Evolutionary conservation across 2,888 invertebrate species (phyloP), one percentile per base, ranked within the genome.

Genomic region (Morpho helenor): DNA sequence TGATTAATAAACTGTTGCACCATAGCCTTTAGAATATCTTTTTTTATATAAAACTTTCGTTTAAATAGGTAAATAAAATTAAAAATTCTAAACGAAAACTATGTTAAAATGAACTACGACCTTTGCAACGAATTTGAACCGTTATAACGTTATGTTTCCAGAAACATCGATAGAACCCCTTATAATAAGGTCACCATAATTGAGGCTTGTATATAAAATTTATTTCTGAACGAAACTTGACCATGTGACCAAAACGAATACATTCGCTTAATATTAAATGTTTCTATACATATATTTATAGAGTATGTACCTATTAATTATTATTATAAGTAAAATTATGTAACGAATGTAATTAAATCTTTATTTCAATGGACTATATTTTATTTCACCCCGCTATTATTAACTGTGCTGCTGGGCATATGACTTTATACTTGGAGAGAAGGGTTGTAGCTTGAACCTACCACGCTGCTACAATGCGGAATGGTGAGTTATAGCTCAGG

Each of bases 261-360:
- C 89, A 87, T 86, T 88, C 84, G 85, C 89, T 87, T 87, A 87
- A 85, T 85, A 84, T 82, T 87, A 86, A 87, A 87, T 85, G 84
- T 88, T 31, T 86, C 87, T 87, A 84, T 87, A 88, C 84, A 88
- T 83, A 85, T 86, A 88, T 89, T 86, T 88, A 88, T 87, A 88
- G 83, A 88, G 83, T 86, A 87, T 87, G 85, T 83, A 87, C 83
- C 82, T 83, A 87, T 86, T 85, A 87, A 83, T 83, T 82, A 85
- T 82, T 85, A 89, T 82, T 84, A 88, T 84, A 81, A 89, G 75
- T 86, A 87, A 82, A 82, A 84, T 86, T 87, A 90, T 89, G 88
- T 89, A 89, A 87, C 84, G 77, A 90, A 86, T 89, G 87, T 88
- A 89, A 90, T 90, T 90, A 89, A 88, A 90, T 82, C 87, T 87